These are phyloP conservation scores for Phaenicophaeus curvirostris DNA, from an alignment of 2,797 vertebrate genomes.

Conservation along the genomic window DNA sequence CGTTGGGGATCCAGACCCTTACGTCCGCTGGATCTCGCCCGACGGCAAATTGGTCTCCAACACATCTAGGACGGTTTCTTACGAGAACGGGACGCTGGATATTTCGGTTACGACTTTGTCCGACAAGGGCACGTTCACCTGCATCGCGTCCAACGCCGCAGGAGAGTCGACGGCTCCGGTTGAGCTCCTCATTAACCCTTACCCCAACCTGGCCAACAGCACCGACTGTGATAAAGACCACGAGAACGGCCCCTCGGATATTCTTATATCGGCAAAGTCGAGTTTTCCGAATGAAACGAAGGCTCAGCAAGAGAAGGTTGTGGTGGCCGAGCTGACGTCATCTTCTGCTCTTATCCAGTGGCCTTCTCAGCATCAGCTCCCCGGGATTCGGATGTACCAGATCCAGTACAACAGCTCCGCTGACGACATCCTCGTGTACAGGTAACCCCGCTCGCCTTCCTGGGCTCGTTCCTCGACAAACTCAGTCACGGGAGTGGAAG, in stretches of 20 bases:
- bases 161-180: conserved; percentile 90
- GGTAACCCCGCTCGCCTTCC: conserved; percentile 65
- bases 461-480: accelerated
- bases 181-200: conserved; percentile 85
- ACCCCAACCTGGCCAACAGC: conserved; percentile 82
- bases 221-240: conserved; percentile 85
- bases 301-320: conserved; percentile 77
- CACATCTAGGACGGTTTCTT: conserved; percentile 86
- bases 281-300: conserved; percentile 41
- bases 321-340: conserved; percentile 86
- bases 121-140: conserved; percentile 89
- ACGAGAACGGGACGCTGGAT: conserved; percentile 90
- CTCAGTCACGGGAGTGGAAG: too few relatives aligned
- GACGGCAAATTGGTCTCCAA: conserved; percentile 91
- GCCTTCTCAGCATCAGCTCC: conserved; percentile 88
- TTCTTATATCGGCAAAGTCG: conserved; percentile 58
- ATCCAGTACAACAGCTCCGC: conserved; percentile 95
- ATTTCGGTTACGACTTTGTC: conserved; percentile 82
- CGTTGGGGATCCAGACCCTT: conserved; percentile 91
- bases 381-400: conserved; percentile 92
- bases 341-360: conserved; percentile 87
- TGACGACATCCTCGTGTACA: conserved; percentile 92
- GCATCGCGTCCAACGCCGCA: conserved; percentile 92
- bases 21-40: conserved; percentile 90
- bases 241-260: conserved; percentile 83